Percentiles rank a stretch among this genome's conserved stretches.
Conservation (phyloP, 2,113 vertebrate genomes). For the Tapirus terrestris region DNA sequence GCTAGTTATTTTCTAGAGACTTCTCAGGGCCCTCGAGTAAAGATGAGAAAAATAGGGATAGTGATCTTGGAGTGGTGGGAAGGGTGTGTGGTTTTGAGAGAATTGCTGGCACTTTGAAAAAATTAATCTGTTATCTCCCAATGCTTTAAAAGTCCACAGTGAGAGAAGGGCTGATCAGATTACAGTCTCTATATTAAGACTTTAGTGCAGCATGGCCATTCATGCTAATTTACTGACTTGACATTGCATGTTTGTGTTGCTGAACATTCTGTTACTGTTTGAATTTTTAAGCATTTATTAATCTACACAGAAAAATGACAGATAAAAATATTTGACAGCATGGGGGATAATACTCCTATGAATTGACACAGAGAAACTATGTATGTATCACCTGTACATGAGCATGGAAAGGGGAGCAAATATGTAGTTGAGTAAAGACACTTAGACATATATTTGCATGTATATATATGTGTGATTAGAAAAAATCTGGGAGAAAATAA, state of each 20-base stretch:
- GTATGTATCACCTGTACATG: conserved; percentile 5
- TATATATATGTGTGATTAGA: neutral
- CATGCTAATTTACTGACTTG: conserved; percentile 58
- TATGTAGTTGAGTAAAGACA: conserved; percentile 35
- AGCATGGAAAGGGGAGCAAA: neutral
- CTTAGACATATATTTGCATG: neutral
- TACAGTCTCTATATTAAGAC: conserved; percentile 69
- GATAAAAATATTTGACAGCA: conserved; percentile 47
- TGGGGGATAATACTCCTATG: neutral
- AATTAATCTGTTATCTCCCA: conserved; percentile 60
- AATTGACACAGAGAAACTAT: neutral
- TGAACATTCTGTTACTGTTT: conserved; percentile 33
- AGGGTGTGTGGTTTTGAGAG: conserved; percentile 34
- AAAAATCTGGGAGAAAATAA: conserved; percentile 42
- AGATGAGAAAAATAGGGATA: conserved; percentile 23
- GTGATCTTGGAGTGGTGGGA: conserved; percentile 10
- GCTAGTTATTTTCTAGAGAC: conserved; percentile 49
- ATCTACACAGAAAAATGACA: conserved; percentile 50
- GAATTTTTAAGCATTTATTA: conserved; percentile 31
- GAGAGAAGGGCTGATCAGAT: conserved; percentile 67
- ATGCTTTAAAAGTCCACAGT: conserved; percentile 63
- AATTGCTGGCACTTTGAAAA: conserved; percentile 56
- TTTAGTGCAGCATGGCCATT: neutral
- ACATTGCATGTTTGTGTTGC: conserved; percentile 4
- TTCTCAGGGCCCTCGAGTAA: neutral